Percentiles rank a stretch among this genome's conserved stretches.
Conservation (phyloP, 2,797 vertebrate species). For the Kryptopterus vitreolus region DNA sequence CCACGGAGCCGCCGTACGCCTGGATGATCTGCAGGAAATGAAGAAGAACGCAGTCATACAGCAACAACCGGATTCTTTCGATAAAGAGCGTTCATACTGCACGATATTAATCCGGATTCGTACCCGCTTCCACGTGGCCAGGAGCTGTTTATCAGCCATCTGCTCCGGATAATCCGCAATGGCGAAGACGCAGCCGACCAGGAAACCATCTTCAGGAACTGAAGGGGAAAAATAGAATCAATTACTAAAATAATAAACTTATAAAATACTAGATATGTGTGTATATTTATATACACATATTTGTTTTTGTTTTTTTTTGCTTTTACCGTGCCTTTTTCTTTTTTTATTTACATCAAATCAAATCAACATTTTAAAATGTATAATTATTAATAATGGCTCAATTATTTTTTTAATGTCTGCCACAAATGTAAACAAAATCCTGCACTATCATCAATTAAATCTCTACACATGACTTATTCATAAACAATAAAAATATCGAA, state of each 20-base stretch:
- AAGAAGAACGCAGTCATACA: background rate
- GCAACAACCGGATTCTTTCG: background rate
- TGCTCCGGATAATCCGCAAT: constrained; percentile 97
- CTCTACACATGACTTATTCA: background rate
- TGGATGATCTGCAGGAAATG: constrained; percentile 84
- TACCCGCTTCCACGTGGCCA: constrained; percentile 95
- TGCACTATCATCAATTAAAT: background rate
- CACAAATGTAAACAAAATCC: too few relatives aligned
- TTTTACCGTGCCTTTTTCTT: too few relatives aligned
- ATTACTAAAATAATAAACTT: background rate
- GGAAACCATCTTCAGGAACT: constrained; percentile 93
- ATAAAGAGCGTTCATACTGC: background rate
- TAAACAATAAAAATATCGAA: background rate
- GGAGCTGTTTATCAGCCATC: constrained; percentile 95
- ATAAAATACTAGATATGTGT: too few relatives aligned
- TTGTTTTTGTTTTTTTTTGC: too few relatives aligned
- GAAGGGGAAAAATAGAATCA: constrained; percentile 28
- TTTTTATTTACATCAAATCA: too few relatives aligned
- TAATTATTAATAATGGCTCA: too few relatives aligned
- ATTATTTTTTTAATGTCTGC: too few relatives aligned
- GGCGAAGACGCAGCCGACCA: constrained; percentile 92
- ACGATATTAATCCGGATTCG: constrained; percentile 50
- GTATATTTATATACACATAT: too few relatives aligned
- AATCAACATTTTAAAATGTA: too few relatives aligned
- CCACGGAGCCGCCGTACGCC: constrained; percentile 88